Evolutionary conservation across 2,888 invertebrate genomes (phyloP).

Genomic region (Ormia ochracea): DNA sequence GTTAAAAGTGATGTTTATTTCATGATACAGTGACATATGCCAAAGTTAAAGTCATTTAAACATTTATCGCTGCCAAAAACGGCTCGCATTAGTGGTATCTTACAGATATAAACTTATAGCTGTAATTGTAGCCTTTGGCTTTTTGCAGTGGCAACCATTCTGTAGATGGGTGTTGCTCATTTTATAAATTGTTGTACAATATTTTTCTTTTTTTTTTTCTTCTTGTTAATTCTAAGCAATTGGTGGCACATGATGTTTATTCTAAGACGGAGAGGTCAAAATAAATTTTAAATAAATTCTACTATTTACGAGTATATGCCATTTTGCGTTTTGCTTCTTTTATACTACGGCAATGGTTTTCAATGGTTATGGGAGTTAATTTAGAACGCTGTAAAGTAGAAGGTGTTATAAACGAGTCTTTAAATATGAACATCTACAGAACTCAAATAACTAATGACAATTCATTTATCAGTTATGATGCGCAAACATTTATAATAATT

Average conservation of each 20-base stretch:
- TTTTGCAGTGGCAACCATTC: conserved; percentile 28
- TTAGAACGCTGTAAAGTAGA: conserved; percentile 25
- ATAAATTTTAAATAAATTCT: conserved; percentile 24
- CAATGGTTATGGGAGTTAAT: background rate
- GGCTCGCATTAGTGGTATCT: conserved; percentile 44
- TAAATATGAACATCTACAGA: conserved; percentile 45
- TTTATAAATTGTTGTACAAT: conserved; percentile 47
- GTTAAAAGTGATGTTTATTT: conserved; percentile 62
- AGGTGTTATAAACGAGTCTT: conserved; percentile 55
- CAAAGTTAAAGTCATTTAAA: conserved; percentile 65
- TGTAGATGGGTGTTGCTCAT: conserved; percentile 57
- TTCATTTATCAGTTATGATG: conserved; percentile 54
- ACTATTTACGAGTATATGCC: background rate
- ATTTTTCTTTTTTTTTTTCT: conserved; percentile 20
- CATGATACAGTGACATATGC: conserved; percentile 65
- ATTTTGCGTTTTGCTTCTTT: background rate
- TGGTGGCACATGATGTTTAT: conserved; percentile 35
- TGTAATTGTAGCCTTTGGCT: conserved; percentile 16
- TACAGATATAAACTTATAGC: background rate
- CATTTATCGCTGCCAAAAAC: conserved; percentile 63
- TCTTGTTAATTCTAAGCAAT: conserved; percentile 24
- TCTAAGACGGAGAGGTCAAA: conserved; percentile 54
- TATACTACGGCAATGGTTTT: background rate
- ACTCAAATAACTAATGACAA: conserved; percentile 57
- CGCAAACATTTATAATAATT: conserved; percentile 32